A percentile compares a stretch with the other conserved stretches of the same genome.
phyloP scores from a whole-genome alignment of 2,797 vertebrate species.

The Moxostoma hubbsi region DNA sequence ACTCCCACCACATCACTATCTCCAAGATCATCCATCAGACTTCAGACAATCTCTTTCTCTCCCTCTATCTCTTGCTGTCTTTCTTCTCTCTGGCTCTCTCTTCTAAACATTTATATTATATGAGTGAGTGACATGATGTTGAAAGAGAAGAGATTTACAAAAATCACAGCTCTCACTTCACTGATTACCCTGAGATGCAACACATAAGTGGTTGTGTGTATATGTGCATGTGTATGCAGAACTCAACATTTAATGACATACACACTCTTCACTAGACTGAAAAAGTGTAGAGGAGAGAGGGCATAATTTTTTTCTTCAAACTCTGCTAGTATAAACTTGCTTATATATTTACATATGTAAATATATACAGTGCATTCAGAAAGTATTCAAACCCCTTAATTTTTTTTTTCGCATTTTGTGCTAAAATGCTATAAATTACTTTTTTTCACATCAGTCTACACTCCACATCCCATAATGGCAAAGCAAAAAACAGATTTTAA shows the following conservation, averaged over 20 bases:
- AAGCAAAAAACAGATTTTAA: too few relatives aligned
- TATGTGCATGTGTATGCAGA: neutral
- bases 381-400: too few relatives aligned
- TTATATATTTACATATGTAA: constrained; percentile 16
- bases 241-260: neutral
- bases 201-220: constrained; percentile 39
- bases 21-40: constrained; percentile 38
- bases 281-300: neutral
- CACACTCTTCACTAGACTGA: constrained; percentile 10
- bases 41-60: constrained; percentile 1
- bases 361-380: neutral
- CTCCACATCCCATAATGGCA: too few relatives aligned
- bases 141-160: constrained; percentile 43
- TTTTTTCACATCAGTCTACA: too few relatives aligned
- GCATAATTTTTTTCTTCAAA: constrained; percentile 36
- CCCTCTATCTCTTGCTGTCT: constrained; percentile 8
- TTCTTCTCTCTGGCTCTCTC: constrained; percentile 30
- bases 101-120: constrained; percentile 56
- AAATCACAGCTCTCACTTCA: constrained; percentile 45
- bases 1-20: constrained; percentile 24
- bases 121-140: constrained; percentile 48
- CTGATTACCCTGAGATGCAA: constrained; percentile 43
- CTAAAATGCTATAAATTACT: too few relatives aligned
- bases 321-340: constrained; percentile 31
- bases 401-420: too few relatives aligned